Conservation (phyloP, 1,140 invertebrate species). For the Galleria mellonella region DNA sequence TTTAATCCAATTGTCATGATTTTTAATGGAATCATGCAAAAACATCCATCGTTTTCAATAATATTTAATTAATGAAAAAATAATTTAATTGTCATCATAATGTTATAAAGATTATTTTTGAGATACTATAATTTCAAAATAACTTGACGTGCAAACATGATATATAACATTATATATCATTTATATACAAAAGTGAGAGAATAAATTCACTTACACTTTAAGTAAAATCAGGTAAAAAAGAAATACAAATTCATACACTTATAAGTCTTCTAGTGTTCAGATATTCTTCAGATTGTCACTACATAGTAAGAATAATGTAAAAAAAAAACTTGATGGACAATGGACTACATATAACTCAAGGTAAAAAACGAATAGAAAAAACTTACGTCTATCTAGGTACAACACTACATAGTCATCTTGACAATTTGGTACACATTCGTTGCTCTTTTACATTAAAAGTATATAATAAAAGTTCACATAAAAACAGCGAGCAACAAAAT, state of each 20-base stretch:
- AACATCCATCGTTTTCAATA: too few relatives aligned
- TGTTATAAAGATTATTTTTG: too few relatives aligned
- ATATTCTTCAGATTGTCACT: neutral
- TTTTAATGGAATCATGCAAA: too few relatives aligned
- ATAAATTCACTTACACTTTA: slow-evolving; percentile 4
- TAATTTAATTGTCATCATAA: too few relatives aligned
- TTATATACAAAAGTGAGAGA: slow-evolving; percentile 8
- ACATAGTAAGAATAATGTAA: too few relatives aligned
- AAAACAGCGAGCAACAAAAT: slow-evolving; percentile 47
- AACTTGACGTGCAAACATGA: too few relatives aligned
- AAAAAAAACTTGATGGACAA: slow-evolving; percentile 1
- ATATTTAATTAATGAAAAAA: too few relatives aligned
- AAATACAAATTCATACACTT: neutral
- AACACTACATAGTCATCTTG: slow-evolving; percentile 47
- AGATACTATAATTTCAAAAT: too few relatives aligned
- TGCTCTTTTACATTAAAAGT: slow-evolving; percentile 59
- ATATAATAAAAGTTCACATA: slow-evolving; percentile 32
- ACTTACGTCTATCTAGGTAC: slow-evolving; percentile 61
- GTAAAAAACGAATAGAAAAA: slow-evolving; percentile 35
- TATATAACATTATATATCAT: neutral
- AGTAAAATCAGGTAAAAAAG: neutral
- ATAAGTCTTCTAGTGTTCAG: too few relatives aligned
- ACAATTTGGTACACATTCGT: slow-evolving; percentile 72
- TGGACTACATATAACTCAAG: slow-evolving; percentile 13
- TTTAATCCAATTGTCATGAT: too few relatives aligned